Percentiles rank a stretch among this genome's conserved stretches.
Conservation (phyloP, 2,888 invertebrate species). For the Phaonia tiefii region DNA sequence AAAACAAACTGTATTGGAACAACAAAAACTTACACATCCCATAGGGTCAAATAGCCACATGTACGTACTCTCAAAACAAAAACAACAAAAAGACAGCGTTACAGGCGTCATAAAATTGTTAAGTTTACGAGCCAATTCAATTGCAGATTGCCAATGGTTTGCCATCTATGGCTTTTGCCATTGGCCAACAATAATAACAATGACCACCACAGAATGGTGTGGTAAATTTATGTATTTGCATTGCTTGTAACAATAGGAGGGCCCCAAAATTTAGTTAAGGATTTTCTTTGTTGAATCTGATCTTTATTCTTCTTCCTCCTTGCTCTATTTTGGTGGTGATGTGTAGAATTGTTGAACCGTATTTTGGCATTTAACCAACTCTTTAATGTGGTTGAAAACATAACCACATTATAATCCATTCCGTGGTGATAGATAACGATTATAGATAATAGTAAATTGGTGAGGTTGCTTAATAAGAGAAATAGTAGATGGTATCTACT, state of each 20-base stretch:
- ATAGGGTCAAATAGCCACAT: no score
- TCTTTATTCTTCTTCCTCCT: neutral
- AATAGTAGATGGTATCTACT: no score
- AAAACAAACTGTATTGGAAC: constrained; percentile 22
- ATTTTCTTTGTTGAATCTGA: constrained; percentile 10
- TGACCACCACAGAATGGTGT: constrained; percentile 30
- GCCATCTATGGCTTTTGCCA: constrained; percentile 12
- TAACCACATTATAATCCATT: no score
- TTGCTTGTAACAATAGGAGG: constrained; percentile 30
- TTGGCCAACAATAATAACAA: constrained; percentile 21
- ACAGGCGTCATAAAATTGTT: constrained; percentile 30
- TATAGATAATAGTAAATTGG: no score
- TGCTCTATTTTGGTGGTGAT: constrained; percentile 11
- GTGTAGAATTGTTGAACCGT: constrained; percentile 19
- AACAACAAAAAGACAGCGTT: constrained; percentile 13
- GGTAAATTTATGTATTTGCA: constrained; percentile 36
- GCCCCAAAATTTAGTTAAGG: no score
- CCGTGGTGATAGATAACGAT: no score
- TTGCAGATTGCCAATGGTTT: constrained; percentile 39
- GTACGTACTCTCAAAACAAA: neutral
- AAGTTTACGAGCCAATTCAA: constrained; percentile 47
- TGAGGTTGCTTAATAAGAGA: no score
- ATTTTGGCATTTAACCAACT: constrained; percentile 37
- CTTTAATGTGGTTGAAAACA: neutral
- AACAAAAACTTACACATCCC: neutral